A percentile compares a stretch with the other conserved stretches of the same genome.
phyloP scores from a whole-genome alignment of 2,797 vertebrate species.

The Leucoraja ocellata region DNA sequence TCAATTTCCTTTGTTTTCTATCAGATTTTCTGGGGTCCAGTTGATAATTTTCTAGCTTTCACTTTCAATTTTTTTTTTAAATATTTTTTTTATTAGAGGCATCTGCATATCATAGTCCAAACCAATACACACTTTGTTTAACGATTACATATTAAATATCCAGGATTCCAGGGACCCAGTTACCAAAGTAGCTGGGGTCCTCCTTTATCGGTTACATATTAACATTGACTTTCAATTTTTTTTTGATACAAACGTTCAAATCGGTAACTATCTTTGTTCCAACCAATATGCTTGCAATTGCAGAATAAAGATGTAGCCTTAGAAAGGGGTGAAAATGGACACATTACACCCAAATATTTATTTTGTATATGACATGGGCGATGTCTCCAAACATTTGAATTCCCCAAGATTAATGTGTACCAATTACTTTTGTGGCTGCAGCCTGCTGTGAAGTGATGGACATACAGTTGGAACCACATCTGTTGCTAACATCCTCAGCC shows the following conservation, averaged over 20 bases:
- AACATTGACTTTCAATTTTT: no score
- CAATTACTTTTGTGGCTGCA: not conserved
- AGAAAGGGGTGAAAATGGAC: not conserved
- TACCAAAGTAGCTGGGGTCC: no score
- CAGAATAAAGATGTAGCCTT: not conserved
- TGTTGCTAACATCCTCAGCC: no score
- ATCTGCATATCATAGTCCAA: no score
- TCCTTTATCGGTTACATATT: no score
- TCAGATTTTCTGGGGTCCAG: not conserved
- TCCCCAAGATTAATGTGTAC: not conserved
- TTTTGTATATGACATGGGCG: not conserved
- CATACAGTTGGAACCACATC: no score
- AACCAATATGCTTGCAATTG: not conserved
- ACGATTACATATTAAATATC: no score
- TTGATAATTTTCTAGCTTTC: not conserved
- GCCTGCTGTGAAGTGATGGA: not conserved
- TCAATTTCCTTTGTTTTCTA: not conserved
- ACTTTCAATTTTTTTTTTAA: not conserved
- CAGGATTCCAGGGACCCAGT: no score
- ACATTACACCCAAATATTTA: not conserved
- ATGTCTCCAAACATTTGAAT: not conserved
- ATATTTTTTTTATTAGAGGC: no score
- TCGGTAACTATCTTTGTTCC: not conserved
- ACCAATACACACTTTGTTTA: no score
- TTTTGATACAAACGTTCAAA: not conserved